These are phyloP conservation scores for Drosophila varians DNA, from an alignment of 1,140 invertebrate species.

Conservation along the genomic window DNA sequence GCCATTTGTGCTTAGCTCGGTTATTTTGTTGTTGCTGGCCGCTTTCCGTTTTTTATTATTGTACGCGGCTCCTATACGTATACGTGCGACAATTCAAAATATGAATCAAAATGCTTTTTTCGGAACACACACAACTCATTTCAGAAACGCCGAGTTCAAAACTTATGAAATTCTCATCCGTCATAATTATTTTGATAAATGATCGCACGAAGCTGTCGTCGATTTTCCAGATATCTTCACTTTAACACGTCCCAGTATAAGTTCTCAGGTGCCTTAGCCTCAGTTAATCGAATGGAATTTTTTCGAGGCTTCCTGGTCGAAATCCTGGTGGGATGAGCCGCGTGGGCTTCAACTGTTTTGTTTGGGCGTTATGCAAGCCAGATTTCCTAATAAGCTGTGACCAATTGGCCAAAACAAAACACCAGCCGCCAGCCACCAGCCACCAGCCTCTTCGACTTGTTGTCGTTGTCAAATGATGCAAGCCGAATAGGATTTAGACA, in stretches of 20 bases:
- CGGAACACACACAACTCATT: not conserved
- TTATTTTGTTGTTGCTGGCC: conserved; percentile 21
- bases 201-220: too few relatives aligned
- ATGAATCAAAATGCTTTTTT: conserved; percentile 34
- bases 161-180: conserved; percentile 32
- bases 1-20: conserved; percentile 34
- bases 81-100: conserved; percentile 55
- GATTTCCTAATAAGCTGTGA: conserved; percentile 54
- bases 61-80: conserved; percentile 32
- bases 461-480: conserved; percentile 33
- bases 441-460: not conserved
- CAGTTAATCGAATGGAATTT: too few relatives aligned
- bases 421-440: conserved; percentile 11
- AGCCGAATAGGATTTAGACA: conserved; percentile 34
- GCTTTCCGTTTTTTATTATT: conserved; percentile 16
- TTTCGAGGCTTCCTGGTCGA: not conserved
- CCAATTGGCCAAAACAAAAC: conserved; percentile 42
- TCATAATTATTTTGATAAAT: conserved; percentile 25
- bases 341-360: not conserved
- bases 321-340: not conserved
- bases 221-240: not conserved
- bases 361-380: conserved; percentile 22
- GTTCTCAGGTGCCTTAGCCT: too few relatives aligned
- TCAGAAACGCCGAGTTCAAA: not conserved
- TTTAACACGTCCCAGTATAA: not conserved